Conservation (phyloP, 2,797 vertebrate species). For the Phalloptychus januarius region DNA sequence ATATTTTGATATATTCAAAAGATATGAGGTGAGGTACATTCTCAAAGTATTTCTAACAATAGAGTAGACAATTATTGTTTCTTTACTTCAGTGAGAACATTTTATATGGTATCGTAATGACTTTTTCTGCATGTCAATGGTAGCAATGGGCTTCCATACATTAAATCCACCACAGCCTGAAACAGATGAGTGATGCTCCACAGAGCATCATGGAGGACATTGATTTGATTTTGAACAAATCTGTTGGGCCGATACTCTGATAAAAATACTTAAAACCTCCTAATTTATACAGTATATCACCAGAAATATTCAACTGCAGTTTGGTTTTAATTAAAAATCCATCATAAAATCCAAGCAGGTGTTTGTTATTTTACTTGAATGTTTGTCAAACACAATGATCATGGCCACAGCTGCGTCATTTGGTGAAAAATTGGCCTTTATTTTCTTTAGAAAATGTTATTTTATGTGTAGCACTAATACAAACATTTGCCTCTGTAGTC, state of each 20-base stretch:
- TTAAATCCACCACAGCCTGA: background rate
- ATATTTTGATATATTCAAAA: background rate
- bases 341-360: slow-evolving; percentile 1
- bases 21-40: background rate
- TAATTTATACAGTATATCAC: background rate
- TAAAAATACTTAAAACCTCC: background rate
- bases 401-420: slow-evolving; percentile 69
- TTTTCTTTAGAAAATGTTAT: slow-evolving; percentile 64
- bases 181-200: background rate
- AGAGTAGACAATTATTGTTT: background rate
- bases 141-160: background rate
- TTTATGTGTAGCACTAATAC: slow-evolving; percentile 68
- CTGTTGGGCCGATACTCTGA: background rate
- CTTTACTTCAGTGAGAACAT: background rate
- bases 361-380: slow-evolving; percentile 13
- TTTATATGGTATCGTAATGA: background rate
- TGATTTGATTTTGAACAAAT: background rate
- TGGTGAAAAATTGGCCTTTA: slow-evolving; percentile 78
- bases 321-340: background rate
- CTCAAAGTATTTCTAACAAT: background rate
- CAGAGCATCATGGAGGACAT: background rate
- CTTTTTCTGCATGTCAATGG: background rate
- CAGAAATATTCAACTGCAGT: background rate
- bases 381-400: slow-evolving; percentile 71
- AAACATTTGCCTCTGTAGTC: slow-evolving; percentile 66